A percentile compares a stretch with the other conserved stretches of the same genome.
phyloP scores from a whole-genome alignment of 2,113 vertebrate genomes.

The Datnioides undecimradiatus region DNA sequence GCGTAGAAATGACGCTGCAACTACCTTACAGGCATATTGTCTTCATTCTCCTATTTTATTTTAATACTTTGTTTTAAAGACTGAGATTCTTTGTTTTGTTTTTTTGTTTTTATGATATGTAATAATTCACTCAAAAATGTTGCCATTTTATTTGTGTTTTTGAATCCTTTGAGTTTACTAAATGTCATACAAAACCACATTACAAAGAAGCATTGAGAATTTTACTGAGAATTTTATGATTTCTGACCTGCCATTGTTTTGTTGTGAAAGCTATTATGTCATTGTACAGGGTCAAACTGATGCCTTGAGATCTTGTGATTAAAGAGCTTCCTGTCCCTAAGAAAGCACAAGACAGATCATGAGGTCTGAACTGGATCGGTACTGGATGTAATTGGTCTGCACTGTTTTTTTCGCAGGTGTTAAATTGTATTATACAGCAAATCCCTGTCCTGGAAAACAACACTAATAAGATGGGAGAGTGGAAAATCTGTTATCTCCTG shows the following conservation, averaged over 20 bases:
- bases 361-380: slow-evolving; percentile 12
- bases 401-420: background rate
- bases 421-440: background rate
- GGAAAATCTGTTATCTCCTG: background rate
- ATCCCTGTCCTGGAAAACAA: background rate
- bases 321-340: slow-evolving; percentile 3
- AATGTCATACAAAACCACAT: background rate
- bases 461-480: background rate
- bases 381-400: slow-evolving; percentile 18
- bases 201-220: background rate
- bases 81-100: too few species aligned
- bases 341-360: background rate
- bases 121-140: background rate
- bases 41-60: background rate
- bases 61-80: too few species aligned
- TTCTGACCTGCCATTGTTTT: background rate
- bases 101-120: background rate
- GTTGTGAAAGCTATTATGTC: background rate
- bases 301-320: slow-evolving; percentile 21
- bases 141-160: background rate
- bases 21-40: background rate
- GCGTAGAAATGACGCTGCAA: slow-evolving; percentile 41
- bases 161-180: background rate
- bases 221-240: background rate
- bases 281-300: background rate